These are phyloP conservation scores for Lates japonicus DNA, from an alignment of 2,797 vertebrate species.

Conservation along the genomic window DNA sequence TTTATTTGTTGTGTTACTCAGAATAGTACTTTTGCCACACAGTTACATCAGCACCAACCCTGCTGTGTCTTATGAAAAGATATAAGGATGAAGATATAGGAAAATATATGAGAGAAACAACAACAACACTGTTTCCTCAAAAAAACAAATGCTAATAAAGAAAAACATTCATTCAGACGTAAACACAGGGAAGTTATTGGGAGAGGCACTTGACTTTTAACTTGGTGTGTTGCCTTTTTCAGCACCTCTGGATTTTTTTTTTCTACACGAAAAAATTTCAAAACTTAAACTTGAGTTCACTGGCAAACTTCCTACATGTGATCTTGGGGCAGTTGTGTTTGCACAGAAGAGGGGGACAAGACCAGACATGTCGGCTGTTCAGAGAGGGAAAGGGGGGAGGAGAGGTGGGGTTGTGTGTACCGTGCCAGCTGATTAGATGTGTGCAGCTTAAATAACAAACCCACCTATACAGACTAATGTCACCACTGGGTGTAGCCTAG, in stretches of 20 bases:
- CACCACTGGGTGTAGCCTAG: neutral
- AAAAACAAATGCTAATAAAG: neutral
- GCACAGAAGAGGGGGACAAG: constrained; percentile 22
- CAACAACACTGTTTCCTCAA: no score
- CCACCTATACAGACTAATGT: neutral
- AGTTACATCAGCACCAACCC: neutral
- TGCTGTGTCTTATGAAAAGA: neutral
- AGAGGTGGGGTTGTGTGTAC: no score
- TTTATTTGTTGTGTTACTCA: no score
- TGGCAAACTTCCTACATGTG: neutral
- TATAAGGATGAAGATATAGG: neutral
- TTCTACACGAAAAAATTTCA: neutral
- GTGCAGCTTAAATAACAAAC: neutral
- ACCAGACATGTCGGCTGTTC: constrained; percentile 26
- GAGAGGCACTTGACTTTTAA: neutral
- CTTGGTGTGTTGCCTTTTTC: neutral
- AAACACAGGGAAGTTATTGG: neutral
- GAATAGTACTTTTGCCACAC: neutral
- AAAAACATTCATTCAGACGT: neutral
- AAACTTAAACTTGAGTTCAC: neutral
- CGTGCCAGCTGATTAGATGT: neutral
- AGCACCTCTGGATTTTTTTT: neutral
- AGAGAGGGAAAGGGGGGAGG: neutral
- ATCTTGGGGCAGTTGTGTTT: constrained; percentile 11
- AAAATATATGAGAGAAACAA: no score